Base-by-base conservation (phyloP, 2,113 vertebrate species). In the Prionailurus viverrinus region DNA sequence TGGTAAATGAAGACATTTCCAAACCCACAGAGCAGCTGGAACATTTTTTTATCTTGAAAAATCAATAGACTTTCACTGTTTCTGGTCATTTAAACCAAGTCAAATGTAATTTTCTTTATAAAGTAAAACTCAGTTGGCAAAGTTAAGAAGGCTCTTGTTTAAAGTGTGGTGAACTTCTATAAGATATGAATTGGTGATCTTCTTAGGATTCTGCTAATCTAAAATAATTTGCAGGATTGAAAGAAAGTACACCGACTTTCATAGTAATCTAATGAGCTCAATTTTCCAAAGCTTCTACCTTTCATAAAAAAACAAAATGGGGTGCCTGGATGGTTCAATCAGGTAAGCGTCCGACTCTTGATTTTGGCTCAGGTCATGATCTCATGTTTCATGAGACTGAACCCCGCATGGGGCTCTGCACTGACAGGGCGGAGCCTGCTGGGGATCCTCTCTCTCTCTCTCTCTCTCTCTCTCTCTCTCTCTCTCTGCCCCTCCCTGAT, bases 1-100 rank as follows among this genome's bases (percentile, higher is more conserved):
- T 83, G 78, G 98, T 93, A 98, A 98, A 98, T 95, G 97, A 98
- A 98, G 98, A 96, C 95, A 98, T 98, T 97, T 96, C 91, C 97
- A 98, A 98, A 96, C 97, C 96, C 95, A 96, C 93, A 96, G 84
- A 98, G 97, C 89, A 76, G 48, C 93, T 85, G 97, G 88, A 98
- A 85, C 97, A 97, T 97, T 98, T 91, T 98, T 98, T 98, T 98
- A 74, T 89, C 25, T 76, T 93, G 71, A 92, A 91, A 94, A 96
- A 93, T 94, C 55, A 87, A 92, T 78, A 82, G 31, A n/a, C 58
- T 93, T 69, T 74, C 15, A 63, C 92, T 53, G 25, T 85, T 91
- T 82, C 76, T 82, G 31, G 41, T 76, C 73, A 87, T 76, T 96
- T 95, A 91, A 97, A 85, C 18, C n/a, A 94, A 80, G 15, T 58